Evolutionary conservation across 2,888 invertebrate genomes (phyloP).

Genomic region (Spodoptera picta): DNA sequence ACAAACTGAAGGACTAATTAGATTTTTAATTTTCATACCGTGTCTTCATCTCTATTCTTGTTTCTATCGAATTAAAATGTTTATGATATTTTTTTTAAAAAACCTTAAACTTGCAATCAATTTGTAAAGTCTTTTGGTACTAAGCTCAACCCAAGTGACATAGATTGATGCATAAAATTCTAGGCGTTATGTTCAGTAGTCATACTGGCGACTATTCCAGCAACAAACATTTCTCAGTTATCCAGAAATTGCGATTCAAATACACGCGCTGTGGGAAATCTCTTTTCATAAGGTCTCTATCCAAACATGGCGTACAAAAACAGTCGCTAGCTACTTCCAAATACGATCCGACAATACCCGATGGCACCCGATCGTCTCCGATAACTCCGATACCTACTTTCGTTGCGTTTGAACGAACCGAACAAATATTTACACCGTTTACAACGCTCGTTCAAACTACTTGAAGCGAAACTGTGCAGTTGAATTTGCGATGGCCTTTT

Average conservation of each 20-base stretch:
- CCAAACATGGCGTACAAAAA: constrained; percentile 56
- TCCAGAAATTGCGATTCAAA: constrained; percentile 4
- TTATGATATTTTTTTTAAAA: too few species aligned
- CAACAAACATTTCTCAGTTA: too few species aligned
- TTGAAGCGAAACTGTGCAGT: constrained; percentile 68
- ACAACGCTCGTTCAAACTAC: constrained; percentile 67
- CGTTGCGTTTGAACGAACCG: constrained; percentile 60
- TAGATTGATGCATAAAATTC: too few species aligned
- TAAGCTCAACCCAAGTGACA: too few species aligned
- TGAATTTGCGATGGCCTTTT: constrained; percentile 60
- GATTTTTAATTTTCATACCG: too few species aligned
- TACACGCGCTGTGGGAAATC: background rate
- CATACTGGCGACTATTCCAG: too few species aligned
- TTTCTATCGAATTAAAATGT: too few species aligned
- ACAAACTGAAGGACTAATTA: too few species aligned
- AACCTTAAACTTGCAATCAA: too few species aligned
- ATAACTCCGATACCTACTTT: constrained; percentile 58
- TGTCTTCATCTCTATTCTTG: too few species aligned
- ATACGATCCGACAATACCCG: constrained; percentile 52
- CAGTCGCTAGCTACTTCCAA: constrained; percentile 59
- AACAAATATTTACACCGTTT: constrained; percentile 70
- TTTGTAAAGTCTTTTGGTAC: too few species aligned
- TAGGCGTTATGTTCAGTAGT: too few species aligned
- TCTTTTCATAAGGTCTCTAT: constrained; percentile 37
- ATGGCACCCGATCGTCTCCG: constrained; percentile 33